Base-by-base conservation (phyloP, 2,888 invertebrate genomes). In the Pristionchus entomophagus region DNA sequence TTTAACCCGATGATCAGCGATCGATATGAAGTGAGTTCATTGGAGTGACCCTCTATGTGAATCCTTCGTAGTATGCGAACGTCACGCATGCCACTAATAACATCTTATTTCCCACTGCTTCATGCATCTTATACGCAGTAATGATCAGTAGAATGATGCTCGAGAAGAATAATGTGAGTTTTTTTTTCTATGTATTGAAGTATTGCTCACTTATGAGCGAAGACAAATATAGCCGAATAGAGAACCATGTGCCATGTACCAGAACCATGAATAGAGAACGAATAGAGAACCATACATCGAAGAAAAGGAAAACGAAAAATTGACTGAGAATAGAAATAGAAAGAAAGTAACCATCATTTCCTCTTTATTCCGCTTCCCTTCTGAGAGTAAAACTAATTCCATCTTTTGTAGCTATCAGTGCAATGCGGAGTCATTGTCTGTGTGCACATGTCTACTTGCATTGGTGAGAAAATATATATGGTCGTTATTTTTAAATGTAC, bases 1-100 rank as follows among this genome's bases (percentile, higher is more conserved):
- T 73, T 73, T 22, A 26, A 73, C 26, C 73, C 73, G 73, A 73
- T 73, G 73, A 73, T 73, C 14, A 73, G 73, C 45, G 41, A 26
- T 17, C 22, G 38, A 45, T 73, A 41, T 17, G 73, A 73, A 32
- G 73, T 73, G 5, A 62, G 6, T 29, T 22, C 22, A 19, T 2
- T 29, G 22, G 22, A 14, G 22, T 22, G 14, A 59, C 51, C 1
- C 12, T 4, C 29, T 12, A 51, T 5, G 12, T 0, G 0, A 26
- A 2, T 10, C 5, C 6, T n/a, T 32, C 32, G 2, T 19, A 65
- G 65, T 65, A 65, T 32, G 65, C 65, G 65, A 65, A 65, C 19
- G 35, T 65, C 5, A 29, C 35, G 3, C 65, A 65, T 10, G 65
- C 65, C 0, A n/a, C 65, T 14, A 65, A 65, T 10, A 65, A 65